Base-by-base conservation (phyloP, 2,797 vertebrate species). In the Diplodus puntazzo region DNA sequence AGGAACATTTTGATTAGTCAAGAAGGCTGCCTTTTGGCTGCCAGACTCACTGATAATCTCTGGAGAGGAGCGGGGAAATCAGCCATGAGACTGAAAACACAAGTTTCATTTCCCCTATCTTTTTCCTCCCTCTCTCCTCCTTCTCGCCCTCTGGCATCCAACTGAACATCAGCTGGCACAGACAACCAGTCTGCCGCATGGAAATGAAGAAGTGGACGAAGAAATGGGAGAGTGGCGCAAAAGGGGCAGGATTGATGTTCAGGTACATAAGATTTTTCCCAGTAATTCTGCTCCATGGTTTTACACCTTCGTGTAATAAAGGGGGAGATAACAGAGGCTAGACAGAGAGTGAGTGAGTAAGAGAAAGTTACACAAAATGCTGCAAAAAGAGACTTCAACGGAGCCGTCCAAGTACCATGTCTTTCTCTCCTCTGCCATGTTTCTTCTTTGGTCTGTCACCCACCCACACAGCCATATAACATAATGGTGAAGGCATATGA, bases 81-180 rank as follows among this genome's bases (percentile, higher is more conserved):
- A 82, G 87, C 82, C 79, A 87, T 82, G 85, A 89, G 87, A 88
- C 90, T 86, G 76, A 85, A 91, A 90, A 92, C 82, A 94, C 89
- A 88, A 82, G 80, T 92, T 89, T 84, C 73, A 84, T 87, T 85
- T 72, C 82, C 75, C 58, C 71, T 69, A 69, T 82, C 73, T 79
- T 80, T 75, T 70, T 63, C 53, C 69, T 73, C 68, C 45, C 80
- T 75, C 80, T 77, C 69, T 77, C 77, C 69, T 77, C 77, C 49
- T 64, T 82, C 84, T 82, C 69, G 61, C 86, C 91, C 87, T 80
- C 83, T 88, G 82, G 83, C 86, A 78, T 75, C 69, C 53, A 74
- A 82, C 76, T 73, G 83, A 88, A 85, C 83, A 63, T 88, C 82
- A 87, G 82, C 74, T 86, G 87, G 82, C 85, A 87, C 65, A 64